Conservation (phyloP, 2,888 invertebrate species). For the Metacarcinus magister region DNA sequence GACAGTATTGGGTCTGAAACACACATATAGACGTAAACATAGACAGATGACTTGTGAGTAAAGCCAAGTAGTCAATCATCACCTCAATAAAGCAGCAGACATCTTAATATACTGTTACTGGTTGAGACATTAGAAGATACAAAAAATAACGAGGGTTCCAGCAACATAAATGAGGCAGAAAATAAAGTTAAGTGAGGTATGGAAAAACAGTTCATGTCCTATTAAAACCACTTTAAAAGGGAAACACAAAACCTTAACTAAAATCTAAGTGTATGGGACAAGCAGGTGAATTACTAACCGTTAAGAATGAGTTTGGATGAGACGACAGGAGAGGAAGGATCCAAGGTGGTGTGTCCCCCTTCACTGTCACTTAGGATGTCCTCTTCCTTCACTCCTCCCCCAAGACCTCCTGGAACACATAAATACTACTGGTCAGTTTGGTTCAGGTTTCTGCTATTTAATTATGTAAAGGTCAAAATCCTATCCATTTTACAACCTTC, state of each 20-base stretch:
- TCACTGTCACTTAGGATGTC: constrained; percentile 75
- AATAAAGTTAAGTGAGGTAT: too few species aligned
- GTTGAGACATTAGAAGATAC: too few species aligned
- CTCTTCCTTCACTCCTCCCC: constrained; percentile 68
- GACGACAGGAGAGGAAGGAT: constrained; percentile 73
- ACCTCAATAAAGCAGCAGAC: not conserved
- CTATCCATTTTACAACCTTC: too few species aligned
- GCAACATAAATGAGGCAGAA: too few species aligned
- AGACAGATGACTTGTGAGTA: too few species aligned
- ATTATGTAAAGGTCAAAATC: not conserved
- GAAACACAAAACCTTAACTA: too few species aligned
- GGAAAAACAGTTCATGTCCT: too few species aligned
- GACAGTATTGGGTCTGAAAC: constrained; percentile 75
- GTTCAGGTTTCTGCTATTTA: not conserved
- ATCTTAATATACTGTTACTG: too few species aligned
- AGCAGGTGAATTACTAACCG: constrained; percentile 50
- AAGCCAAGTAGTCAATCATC: too few species aligned
- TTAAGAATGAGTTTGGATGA: constrained; percentile 74
- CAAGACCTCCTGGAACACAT: not conserved
- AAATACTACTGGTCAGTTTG: not conserved
- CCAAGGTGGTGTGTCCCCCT: constrained; percentile 57
- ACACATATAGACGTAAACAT: not conserved
- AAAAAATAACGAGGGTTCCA: too few species aligned
- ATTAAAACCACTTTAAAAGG: too few species aligned
- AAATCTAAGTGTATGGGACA: not conserved